A percentile compares a stretch with the other conserved stretches of the same genome.
Conservation (phyloP, 2,888 invertebrate genomes). For the Drosophila koepferae region DNA sequence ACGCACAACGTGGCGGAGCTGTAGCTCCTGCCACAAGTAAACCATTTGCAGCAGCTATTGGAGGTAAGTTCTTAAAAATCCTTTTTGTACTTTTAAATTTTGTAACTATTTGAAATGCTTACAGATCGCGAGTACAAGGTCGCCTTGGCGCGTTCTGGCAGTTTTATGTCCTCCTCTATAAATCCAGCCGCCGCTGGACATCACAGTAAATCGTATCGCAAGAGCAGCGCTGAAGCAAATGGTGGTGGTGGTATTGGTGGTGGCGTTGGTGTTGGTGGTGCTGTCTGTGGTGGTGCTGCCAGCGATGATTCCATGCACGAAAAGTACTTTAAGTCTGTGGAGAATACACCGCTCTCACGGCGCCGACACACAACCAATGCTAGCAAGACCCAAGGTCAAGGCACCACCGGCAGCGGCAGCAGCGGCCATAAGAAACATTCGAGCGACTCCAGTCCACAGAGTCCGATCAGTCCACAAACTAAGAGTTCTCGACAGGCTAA, state of each 20-base stretch:
- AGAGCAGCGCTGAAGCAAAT: conserved; percentile 80
- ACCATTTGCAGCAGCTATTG: conserved; percentile 45
- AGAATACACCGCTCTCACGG: conserved; percentile 88
- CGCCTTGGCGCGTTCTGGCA: conserved; percentile 83
- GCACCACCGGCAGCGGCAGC: conserved; percentile 76
- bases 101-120: background rate
- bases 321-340: conserved; percentile 91
- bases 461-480: conserved; percentile 87
- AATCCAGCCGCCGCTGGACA: conserved; percentile 81
- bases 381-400: conserved; percentile 62
- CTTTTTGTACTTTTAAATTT: background rate
- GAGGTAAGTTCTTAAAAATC: conserved; percentile 39
- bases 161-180: conserved; percentile 84
- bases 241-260: conserved; percentile 63
- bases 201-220: conserved; percentile 82
- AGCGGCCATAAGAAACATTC: conserved; percentile 85
- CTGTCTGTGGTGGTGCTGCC: conserved; percentile 84
- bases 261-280: conserved; percentile 54
- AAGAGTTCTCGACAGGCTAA: conserved; percentile 72
- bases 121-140: conserved; percentile 80
- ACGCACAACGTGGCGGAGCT: conserved; percentile 82
- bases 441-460: conserved; percentile 88
- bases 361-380: conserved; percentile 85
- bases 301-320: conserved; percentile 94
- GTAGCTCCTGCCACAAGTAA: conserved; percentile 35